Conservation (phyloP, 2,797 vertebrate genomes). For the Intellagama lesueurii region DNA sequence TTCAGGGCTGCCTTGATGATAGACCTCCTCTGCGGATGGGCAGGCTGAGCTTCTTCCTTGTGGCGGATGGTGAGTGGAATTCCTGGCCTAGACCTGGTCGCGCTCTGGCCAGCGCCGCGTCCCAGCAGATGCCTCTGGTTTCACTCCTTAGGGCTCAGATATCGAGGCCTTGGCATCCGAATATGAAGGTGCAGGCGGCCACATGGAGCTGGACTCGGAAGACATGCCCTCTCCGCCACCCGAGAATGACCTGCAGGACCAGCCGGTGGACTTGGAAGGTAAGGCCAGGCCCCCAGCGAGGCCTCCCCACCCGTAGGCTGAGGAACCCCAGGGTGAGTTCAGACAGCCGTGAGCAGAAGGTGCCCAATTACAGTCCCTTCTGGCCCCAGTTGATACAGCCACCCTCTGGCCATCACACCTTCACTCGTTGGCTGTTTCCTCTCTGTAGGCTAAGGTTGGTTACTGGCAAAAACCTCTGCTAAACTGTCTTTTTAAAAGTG, state of each 20-base stretch:
- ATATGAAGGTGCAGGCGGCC: conserved; percentile 73
- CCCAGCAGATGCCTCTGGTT: neutral
- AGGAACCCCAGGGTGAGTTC: too few species aligned
- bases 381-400: too few species aligned
- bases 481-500: too few species aligned
- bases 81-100: neutral
- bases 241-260: conserved; percentile 69
- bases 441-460: too few species aligned
- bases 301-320: too few species aligned
- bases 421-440: too few species aligned
- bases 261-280: conserved; percentile 68
- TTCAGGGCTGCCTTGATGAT: neutral
- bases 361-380: too few species aligned
- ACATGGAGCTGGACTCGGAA: conserved; percentile 66
- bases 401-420: too few species aligned
- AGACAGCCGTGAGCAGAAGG: too few species aligned
- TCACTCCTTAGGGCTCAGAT: conserved; percentile 88
- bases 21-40: too few species aligned
- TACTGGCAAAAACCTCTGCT: too few species aligned
- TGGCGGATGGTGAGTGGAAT: neutral
- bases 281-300: conserved; percentile 8
- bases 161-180: conserved; percentile 87
- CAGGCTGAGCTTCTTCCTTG: too few species aligned
- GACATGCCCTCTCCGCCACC: conserved; percentile 67
- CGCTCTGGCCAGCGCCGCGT: neutral